Evolutionary conservation across 2,888 invertebrate species (phyloP).

Genomic region (Caenorhabditis parvicauda): DNA sequence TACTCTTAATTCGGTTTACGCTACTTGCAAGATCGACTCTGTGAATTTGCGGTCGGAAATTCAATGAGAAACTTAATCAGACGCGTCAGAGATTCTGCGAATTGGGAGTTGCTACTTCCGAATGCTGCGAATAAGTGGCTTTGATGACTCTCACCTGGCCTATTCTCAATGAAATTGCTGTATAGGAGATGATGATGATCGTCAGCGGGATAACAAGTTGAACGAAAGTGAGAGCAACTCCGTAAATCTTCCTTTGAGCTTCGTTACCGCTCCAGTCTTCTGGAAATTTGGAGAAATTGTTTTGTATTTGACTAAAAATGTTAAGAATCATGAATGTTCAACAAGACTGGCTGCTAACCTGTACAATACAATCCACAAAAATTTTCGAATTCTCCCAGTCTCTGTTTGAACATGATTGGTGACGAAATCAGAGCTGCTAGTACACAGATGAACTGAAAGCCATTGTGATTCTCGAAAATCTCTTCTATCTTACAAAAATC

Average conservation of each 20-base stretch:
- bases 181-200: slow-evolving; percentile 58
- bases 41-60: not conserved
- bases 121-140: too few species aligned
- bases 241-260: slow-evolving; percentile 46
- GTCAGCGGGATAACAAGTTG: slow-evolving; percentile 58
- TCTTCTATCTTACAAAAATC: slow-evolving; percentile 39
- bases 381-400: slow-evolving; percentile 42
- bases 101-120: too few species aligned
- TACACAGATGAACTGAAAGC: slow-evolving; percentile 42
- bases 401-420: slow-evolving; percentile 55
- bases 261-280: slow-evolving; percentile 41
- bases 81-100: too few species aligned
- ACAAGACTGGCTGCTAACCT: slow-evolving; percentile 8
- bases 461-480: not conserved
- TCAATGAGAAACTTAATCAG: too few species aligned
- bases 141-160: slow-evolving; percentile 47
- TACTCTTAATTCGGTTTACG: slow-evolving; percentile 26
- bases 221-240: slow-evolving; percentile 50
- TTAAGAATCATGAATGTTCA: not conserved
- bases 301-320: not conserved
- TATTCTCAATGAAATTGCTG: slow-evolving; percentile 56
- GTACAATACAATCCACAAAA: slow-evolving; percentile 56
- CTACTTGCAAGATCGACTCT: not conserved
- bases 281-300: slow-evolving; percentile 3
- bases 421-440: slow-evolving; percentile 45